phyloP scores from a whole-genome alignment of 1,140 invertebrate species.

The Lycorma delicatula region DNA sequence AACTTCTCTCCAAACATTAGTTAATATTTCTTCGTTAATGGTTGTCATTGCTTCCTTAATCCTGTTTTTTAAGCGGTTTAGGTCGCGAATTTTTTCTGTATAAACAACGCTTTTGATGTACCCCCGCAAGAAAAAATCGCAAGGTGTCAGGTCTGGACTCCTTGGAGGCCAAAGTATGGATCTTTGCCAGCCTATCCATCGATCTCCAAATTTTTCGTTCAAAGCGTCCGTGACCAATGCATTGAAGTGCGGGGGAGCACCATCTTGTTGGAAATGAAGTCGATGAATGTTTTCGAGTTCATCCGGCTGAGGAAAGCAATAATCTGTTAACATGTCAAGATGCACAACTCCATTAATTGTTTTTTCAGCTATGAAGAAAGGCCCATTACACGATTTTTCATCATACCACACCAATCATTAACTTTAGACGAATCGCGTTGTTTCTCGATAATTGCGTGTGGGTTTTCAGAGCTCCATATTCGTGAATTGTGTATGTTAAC shows the following conservation, averaged over 20 bases:
- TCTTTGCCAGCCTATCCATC: background rate
- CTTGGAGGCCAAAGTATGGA: slow-evolving; percentile 2
- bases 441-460: slow-evolving; percentile 3
- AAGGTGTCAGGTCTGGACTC: slow-evolving; percentile 6
- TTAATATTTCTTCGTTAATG: background rate
- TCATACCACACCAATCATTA: slow-evolving; percentile 1
- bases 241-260: slow-evolving; percentile 1
- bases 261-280: slow-evolving; percentile 4
- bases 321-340: background rate
- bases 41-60: slow-evolving; percentile 5
- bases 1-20: background rate
- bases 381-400: slow-evolving; percentile 4
- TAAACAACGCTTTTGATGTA: slow-evolving; percentile 1
- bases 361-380: background rate
- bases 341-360: slow-evolving; percentile 1
- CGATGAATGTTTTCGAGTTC: slow-evolving; percentile 2
- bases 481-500: slow-evolving; percentile 2
- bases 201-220: background rate
- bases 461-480: background rate
- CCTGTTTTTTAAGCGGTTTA: slow-evolving; percentile 1
- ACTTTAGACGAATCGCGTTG: slow-evolving; percentile 3
- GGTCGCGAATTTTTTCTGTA: slow-evolving; percentile 1
- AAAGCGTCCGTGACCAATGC: slow-evolving; percentile 1
- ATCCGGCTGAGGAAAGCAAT: background rate
- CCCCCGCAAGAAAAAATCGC: slow-evolving; percentile 3